A percentile compares a stretch with the other conserved stretches of the same genome.
These are phyloP conservation scores for Monomorium pharaonis DNA, from an alignment of 1,140 invertebrate genomes.

Conservation along the genomic window DNA sequence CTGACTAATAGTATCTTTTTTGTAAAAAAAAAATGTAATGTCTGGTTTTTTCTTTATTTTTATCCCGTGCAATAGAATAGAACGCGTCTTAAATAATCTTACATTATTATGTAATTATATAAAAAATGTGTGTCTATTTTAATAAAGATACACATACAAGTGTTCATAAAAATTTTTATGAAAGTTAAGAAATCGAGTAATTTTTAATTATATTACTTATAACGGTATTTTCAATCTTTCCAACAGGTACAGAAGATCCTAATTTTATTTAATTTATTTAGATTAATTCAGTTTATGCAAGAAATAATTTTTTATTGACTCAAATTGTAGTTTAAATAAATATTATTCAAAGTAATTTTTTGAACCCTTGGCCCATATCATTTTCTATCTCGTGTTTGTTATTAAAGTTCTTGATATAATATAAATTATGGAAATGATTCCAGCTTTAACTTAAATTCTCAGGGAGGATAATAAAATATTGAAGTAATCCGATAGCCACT, in stretches of 20 bases:
- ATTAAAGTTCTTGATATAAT: background rate
- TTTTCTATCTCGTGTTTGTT: background rate
- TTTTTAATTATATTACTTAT: background rate
- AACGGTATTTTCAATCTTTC: background rate
- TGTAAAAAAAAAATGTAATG: background rate
- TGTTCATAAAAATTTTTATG: conserved; percentile 19
- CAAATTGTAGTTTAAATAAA: background rate
- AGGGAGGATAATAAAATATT: background rate
- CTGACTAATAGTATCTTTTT: conserved; percentile 32
- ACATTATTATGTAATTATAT: background rate
- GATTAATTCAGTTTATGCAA: background rate
- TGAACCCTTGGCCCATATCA: background rate
- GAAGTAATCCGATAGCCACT: background rate
- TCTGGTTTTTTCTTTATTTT: conserved; percentile 1
- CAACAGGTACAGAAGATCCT: background rate
- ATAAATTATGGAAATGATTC: background rate
- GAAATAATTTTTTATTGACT: background rate
- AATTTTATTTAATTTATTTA: background rate
- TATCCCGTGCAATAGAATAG: background rate
- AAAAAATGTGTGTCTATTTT: background rate
- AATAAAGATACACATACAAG: background rate
- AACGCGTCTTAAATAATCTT: background rate
- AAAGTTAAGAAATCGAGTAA: background rate
- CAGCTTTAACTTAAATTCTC: background rate
- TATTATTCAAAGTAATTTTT: background rate